These are phyloP conservation scores for Vireo griseus DNA, from an alignment of 2,797 vertebrate species.

Conservation along the genomic window DNA sequence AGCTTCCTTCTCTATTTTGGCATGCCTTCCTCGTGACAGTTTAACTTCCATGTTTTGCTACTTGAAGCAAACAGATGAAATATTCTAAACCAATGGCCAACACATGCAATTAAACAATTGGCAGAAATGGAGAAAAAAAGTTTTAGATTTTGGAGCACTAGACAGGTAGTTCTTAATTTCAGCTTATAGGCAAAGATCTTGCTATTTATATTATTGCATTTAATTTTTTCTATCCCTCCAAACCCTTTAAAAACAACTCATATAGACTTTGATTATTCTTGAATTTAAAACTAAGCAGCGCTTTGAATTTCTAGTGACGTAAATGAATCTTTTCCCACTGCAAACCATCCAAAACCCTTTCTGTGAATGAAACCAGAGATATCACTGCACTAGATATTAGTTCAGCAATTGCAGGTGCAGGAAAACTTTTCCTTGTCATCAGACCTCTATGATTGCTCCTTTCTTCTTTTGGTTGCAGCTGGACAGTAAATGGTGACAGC, in stretches of 20 bases:
- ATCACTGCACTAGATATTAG: background rate
- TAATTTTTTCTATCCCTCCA: background rate
- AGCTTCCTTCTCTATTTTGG: background rate
- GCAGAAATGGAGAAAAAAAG: background rate
- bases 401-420: background rate
- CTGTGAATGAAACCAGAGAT: background rate
- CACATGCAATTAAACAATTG: background rate
- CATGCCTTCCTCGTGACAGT: background rate
- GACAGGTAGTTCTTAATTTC: background rate
- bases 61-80: background rate
- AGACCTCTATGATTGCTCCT: background rate
- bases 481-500: background rate
- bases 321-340: background rate
- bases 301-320: background rate
- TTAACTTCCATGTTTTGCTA: background rate
- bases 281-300: background rate
- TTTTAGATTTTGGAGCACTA: background rate
- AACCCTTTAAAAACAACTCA: background rate
- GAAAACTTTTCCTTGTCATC: background rate
- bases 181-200: background rate
- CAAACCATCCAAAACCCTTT: background rate
- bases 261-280: background rate
- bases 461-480: background rate
- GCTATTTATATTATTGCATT: background rate
- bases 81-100: background rate